These are phyloP conservation scores for Vidua chalybeata DNA, from an alignment of 2,113 vertebrate species.

Conservation along the genomic window DNA sequence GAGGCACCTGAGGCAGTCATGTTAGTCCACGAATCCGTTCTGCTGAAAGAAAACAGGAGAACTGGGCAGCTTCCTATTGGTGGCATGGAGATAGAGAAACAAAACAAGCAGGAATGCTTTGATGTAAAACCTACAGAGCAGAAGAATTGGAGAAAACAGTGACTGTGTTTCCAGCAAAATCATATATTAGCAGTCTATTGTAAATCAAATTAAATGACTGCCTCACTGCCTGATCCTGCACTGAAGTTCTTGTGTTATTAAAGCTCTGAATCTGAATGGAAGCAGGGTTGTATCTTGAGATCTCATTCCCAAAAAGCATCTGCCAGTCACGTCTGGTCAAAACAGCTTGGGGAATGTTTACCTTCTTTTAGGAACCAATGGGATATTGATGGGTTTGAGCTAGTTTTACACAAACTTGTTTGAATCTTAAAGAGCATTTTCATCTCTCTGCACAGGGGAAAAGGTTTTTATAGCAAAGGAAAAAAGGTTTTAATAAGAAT, in stretches of 20 bases:
- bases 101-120: background rate
- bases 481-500: background rate
- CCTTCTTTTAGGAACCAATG: conserved; percentile 21
- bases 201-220: background rate
- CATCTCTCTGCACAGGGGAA: background rate
- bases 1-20: conserved; percentile 4
- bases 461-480: background rate
- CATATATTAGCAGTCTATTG: background rate
- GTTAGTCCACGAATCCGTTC: background rate
- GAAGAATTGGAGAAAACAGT: background rate
- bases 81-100: background rate
- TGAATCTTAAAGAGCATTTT: conserved; percentile 37
- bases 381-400: background rate
- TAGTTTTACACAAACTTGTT: conserved; percentile 25
- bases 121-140: background rate
- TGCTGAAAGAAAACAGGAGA: background rate
- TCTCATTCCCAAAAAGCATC: background rate
- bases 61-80: background rate
- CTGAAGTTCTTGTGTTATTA: background rate
- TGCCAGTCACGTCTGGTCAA: background rate
- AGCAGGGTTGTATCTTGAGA: background rate
- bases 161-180: background rate
- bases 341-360: conserved; percentile 41
- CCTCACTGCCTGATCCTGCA: background rate
- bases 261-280: conserved; percentile 24